phyloP scores from a whole-genome alignment of 2,797 vertebrate genomes.

The Xenopus petersii region DNA sequence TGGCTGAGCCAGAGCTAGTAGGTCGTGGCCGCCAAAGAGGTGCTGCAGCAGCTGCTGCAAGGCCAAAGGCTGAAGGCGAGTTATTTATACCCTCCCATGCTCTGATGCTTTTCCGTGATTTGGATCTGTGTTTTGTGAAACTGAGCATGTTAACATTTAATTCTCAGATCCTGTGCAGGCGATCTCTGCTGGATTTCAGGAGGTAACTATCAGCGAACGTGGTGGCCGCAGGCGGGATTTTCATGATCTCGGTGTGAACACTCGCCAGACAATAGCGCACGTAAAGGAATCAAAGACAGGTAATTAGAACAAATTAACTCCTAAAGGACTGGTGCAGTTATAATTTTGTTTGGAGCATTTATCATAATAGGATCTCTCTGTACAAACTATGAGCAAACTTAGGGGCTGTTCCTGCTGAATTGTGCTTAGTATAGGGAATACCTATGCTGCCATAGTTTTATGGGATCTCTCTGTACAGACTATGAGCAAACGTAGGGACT shows the following conservation, averaged over 20 bases:
- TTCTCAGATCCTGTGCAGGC: conserved; percentile 54
- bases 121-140: neutral
- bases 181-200: conserved; percentile 86
- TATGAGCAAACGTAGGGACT: too few relatives aligned
- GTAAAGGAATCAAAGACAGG: conserved; percentile 29
- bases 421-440: too few relatives aligned
- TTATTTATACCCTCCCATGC: neutral
- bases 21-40: conserved; percentile 30
- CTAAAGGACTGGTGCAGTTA: too few relatives aligned
- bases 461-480: too few relatives aligned
- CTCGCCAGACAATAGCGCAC: conserved; percentile 69
- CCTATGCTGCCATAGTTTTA: too few relatives aligned
- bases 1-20: conserved; percentile 15
- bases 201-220: conserved; percentile 79
- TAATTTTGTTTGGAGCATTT: too few relatives aligned
- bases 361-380: too few relatives aligned
- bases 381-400: too few relatives aligned
- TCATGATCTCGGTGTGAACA: conserved; percentile 80
- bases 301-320: neutral
- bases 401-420: too few relatives aligned
- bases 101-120: neutral
- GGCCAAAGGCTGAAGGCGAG: neutral
- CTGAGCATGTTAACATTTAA: neutral
- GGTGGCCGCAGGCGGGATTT: conserved; percentile 83
- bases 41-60: conserved; percentile 1